These are phyloP conservation scores for Spatulosminthurus flaviceps DNA, from an alignment of 2,888 invertebrate genomes.

Conservation along the genomic window DNA sequence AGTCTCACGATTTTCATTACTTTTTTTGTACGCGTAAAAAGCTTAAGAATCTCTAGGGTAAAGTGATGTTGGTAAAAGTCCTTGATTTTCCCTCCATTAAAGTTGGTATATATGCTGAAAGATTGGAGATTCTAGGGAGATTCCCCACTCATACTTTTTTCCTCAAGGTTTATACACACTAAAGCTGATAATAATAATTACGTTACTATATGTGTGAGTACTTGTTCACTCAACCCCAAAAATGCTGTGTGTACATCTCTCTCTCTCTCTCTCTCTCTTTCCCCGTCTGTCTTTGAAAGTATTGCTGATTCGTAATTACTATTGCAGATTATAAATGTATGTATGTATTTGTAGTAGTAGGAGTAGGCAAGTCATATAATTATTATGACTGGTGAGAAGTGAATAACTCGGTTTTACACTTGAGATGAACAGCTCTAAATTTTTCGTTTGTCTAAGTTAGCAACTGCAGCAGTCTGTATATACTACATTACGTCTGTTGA, in stretches of 20 bases:
- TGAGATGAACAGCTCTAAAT: no score
- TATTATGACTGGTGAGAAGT: no score
- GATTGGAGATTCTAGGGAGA: not conserved
- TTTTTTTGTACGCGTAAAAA: conserved; percentile 14
- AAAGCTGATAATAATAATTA: not conserved
- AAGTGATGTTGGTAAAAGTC: conserved; percentile 4
- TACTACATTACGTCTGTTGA: no score
- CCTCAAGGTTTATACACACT: not conserved
- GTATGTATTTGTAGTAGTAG: no score
- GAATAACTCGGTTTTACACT: no score
- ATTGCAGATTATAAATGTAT: no score
- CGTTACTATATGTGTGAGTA: not conserved
- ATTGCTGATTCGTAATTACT: no score
- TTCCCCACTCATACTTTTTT: not conserved
- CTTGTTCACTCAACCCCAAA: not conserved
- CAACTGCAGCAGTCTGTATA: no score
- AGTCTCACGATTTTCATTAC: conserved; percentile 48
- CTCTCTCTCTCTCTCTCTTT: not conserved
- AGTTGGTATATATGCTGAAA: not conserved
- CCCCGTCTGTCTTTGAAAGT: no score
- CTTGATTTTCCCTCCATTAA: not conserved
- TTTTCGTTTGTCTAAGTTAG: no score
- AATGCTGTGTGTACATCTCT: not conserved
- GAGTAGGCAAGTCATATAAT: no score
- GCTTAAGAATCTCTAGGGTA: no score